phyloP scores from a whole-genome alignment of 2,888 invertebrate genomes.

The Tetragnatha montana region DNA sequence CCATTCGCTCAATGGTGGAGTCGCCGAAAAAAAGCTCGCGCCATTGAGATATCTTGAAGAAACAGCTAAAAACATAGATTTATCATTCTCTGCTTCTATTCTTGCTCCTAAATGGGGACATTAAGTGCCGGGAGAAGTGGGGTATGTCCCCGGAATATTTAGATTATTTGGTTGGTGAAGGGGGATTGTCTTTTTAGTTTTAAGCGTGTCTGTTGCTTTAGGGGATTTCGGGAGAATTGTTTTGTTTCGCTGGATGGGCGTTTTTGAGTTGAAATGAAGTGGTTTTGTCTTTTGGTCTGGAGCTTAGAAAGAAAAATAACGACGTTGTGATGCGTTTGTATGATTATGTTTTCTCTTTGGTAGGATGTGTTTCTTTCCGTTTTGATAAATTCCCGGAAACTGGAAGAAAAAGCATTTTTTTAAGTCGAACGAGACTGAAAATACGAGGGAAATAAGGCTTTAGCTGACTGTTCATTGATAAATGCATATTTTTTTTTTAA shows the following conservation, averaged over 20 bases:
- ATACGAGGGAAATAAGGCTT: too few relatives aligned
- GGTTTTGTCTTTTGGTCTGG: neutral
- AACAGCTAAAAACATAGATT: conserved; percentile 22
- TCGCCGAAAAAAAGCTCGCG: neutral
- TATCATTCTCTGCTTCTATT: conserved; percentile 4
- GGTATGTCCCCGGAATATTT: conserved; percentile 2
- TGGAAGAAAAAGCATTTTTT: too few relatives aligned
- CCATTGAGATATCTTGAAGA: conserved; percentile 25
- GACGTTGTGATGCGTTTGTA: too few relatives aligned
- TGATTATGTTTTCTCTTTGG: too few relatives aligned
- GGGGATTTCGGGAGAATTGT: neutral
- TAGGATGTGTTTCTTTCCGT: too few relatives aligned
- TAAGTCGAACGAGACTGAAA: too few relatives aligned
- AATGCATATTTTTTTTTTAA: too few relatives aligned
- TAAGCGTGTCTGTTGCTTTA: neutral
- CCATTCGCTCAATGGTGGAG: neutral
- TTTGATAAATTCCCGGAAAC: too few relatives aligned
- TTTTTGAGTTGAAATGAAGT: neutral
- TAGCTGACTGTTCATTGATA: too few relatives aligned
- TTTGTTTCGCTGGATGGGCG: neutral
- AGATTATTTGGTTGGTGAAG: neutral
- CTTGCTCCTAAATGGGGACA: conserved; percentile 22
- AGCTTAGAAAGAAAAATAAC: too few relatives aligned
- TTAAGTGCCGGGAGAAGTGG: conserved; percentile 1
- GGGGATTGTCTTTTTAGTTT: neutral